phyloP scores from a whole-genome alignment of 1,140 invertebrate species.

The Hermetia illucens region DNA sequence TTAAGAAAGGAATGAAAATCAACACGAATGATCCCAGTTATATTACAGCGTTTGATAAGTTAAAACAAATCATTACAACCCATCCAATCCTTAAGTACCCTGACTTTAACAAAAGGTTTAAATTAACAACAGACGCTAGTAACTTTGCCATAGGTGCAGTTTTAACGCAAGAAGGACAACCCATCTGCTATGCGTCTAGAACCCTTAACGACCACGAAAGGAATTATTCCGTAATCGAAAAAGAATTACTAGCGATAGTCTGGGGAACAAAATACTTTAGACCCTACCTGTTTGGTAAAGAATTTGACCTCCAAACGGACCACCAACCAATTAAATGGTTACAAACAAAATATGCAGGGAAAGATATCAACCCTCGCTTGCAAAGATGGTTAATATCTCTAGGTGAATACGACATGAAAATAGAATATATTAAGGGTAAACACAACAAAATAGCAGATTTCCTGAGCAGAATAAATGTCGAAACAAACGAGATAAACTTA shows the following conservation, averaged over 20 bases:
- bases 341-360: constrained; percentile 1
- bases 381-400: constrained; percentile 8
- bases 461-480: constrained; percentile 5
- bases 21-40: too few relatives aligned
- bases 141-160: constrained; percentile 8
- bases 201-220: constrained; percentile 4
- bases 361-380: background rate
- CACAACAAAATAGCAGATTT: constrained; percentile 6
- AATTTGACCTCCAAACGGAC: constrained; percentile 2
- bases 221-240: constrained; percentile 6
- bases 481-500: constrained; percentile 1
- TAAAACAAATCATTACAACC: too few relatives aligned
- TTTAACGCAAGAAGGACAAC: constrained; percentile 4
- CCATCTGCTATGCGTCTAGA: constrained; percentile 2
- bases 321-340: constrained; percentile 8
- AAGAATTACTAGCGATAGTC: constrained; percentile 7
- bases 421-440: constrained; percentile 9
- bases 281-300: constrained; percentile 6
- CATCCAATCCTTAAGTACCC: too few relatives aligned
- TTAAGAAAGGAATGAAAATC: too few relatives aligned
- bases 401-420: constrained; percentile 7
- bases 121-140: constrained; percentile 6
- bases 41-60: too few relatives aligned
- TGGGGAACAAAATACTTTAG: constrained; percentile 7
- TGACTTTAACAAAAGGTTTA: constrained; percentile 8